phyloP scores from a whole-genome alignment of 2,113 vertebrate species.

The Ictalurus furcatus region DNA sequence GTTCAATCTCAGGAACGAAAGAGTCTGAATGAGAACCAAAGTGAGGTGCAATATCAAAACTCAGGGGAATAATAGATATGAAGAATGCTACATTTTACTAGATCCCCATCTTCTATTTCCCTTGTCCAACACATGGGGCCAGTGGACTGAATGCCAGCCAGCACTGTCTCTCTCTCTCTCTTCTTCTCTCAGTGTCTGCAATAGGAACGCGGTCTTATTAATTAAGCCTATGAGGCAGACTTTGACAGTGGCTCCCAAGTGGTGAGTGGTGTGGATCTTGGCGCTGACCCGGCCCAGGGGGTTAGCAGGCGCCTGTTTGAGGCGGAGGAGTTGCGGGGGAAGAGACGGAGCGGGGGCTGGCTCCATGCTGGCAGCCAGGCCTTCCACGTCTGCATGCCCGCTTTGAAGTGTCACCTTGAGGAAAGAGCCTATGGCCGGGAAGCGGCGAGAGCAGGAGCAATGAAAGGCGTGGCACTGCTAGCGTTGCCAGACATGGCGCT shows the following conservation, averaged over 20 bases:
- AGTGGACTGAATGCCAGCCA: constrained; percentile 42
- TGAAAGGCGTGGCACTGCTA: constrained; percentile 74
- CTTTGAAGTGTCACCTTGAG: constrained; percentile 95
- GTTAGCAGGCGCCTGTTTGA: constrained; percentile 77
- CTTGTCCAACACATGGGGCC: constrained; percentile 32
- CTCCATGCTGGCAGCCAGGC: constrained; percentile 78
- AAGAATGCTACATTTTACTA: background rate
- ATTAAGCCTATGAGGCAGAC: constrained; percentile 70
- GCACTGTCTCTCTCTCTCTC: constrained; percentile 4
- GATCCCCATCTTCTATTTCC: background rate
- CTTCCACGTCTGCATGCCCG: constrained; percentile 71
- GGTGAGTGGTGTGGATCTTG: constrained; percentile 70
- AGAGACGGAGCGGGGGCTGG: constrained; percentile 61
- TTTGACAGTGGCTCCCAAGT: constrained; percentile 74
- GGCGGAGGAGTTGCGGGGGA: constrained; percentile 60
- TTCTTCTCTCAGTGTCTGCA: constrained; percentile 58
- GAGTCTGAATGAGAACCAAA: background rate
- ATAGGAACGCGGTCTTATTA: constrained; percentile 73
- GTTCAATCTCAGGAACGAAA: background rate
- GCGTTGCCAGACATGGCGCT: constrained; percentile 76
- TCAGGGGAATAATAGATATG: constrained; percentile 19
- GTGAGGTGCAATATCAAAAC: background rate
- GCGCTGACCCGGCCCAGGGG: constrained; percentile 75
- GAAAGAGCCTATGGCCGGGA: constrained; percentile 75
- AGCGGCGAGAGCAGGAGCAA: constrained; percentile 71